phyloP scores from a whole-genome alignment of 1,140 invertebrate genomes.

The Drosophila suzukii region DNA sequence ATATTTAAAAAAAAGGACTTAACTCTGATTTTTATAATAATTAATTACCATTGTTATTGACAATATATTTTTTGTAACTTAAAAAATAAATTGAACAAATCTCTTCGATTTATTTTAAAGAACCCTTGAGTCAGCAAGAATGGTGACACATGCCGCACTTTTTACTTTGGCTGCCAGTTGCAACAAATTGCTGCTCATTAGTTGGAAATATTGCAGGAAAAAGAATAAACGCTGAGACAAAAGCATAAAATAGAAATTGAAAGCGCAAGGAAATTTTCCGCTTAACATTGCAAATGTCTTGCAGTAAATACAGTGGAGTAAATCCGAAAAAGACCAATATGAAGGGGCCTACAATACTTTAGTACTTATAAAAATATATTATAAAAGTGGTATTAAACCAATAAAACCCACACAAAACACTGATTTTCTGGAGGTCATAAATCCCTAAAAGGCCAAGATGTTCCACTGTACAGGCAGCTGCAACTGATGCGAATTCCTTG shows the following conservation, averaged over 20 bases:
- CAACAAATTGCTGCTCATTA: constrained; percentile 80
- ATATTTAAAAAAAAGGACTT: no score
- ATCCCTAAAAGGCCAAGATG: background rate
- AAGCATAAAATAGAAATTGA: constrained; percentile 64
- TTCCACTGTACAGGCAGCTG: constrained; percentile 50
- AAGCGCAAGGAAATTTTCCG: constrained; percentile 33
- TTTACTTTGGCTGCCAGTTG: constrained; percentile 56
- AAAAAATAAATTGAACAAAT: background rate
- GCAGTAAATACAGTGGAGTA: constrained; percentile 35
- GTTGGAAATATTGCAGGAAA: constrained; percentile 55
- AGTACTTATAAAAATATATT: no score
- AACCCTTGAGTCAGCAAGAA: constrained; percentile 4
- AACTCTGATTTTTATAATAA: background rate
- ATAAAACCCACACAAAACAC: background rate
- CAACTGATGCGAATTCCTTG: constrained; percentile 76
- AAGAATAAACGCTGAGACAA: constrained; percentile 53
- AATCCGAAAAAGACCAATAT: background rate
- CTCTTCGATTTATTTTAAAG: constrained; percentile 26
- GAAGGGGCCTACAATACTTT: no score
- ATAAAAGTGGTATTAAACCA: background rate
- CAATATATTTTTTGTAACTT: background rate
- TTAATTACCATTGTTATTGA: background rate
- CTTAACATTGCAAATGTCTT: constrained; percentile 61
- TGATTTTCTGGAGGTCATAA: background rate
- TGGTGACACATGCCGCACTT: constrained; percentile 55